Evolutionary conservation across 2,797 vertebrate species (phyloP).

Genomic region (Hydrophis major): DNA sequence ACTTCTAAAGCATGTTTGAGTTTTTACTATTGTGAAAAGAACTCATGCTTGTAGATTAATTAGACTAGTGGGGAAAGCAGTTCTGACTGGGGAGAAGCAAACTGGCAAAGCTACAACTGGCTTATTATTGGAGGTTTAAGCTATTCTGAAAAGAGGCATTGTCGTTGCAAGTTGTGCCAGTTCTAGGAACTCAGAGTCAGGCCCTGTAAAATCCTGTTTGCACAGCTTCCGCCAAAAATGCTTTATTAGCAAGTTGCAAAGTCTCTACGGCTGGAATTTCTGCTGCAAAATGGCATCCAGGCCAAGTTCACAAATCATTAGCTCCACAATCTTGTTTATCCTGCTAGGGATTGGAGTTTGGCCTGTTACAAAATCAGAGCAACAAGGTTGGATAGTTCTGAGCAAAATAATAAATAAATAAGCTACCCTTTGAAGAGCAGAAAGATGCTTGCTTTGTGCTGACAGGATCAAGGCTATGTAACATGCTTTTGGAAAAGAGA

Average conservation of each 20-base stretch:
- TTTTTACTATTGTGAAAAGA: slow-evolving; percentile 16
- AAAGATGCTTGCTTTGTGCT: slow-evolving; percentile 26
- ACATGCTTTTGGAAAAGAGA: background rate
- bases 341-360: slow-evolving; percentile 73
- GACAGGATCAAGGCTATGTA: slow-evolving; percentile 8
- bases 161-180: slow-evolving; percentile 38
- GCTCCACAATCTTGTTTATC: slow-evolving; percentile 70
- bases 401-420: slow-evolving; percentile 61
- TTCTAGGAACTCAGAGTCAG: slow-evolving; percentile 37
- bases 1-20: slow-evolving; percentile 7
- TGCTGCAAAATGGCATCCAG: slow-evolving; percentile 62
- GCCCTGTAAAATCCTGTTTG: slow-evolving; percentile 55
- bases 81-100: slow-evolving; percentile 15
- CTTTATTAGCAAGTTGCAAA: slow-evolving; percentile 64
- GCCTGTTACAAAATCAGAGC: slow-evolving; percentile 73
- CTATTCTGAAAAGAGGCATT: slow-evolving; percentile 30
- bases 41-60: background rate
- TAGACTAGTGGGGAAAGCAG: slow-evolving; percentile 6
- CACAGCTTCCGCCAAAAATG: slow-evolving; percentile 58
- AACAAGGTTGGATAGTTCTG: slow-evolving; percentile 61
- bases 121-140: slow-evolving; percentile 36
- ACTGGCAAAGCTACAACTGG: slow-evolving; percentile 23
- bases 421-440: slow-evolving; percentile 41
- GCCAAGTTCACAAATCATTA: slow-evolving; percentile 71
- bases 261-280: slow-evolving; percentile 61